Percentiles rank a stretch among this genome's conserved stretches.
Conservation (phyloP, 2,113 vertebrate species). For the Puma concolor region DNA sequence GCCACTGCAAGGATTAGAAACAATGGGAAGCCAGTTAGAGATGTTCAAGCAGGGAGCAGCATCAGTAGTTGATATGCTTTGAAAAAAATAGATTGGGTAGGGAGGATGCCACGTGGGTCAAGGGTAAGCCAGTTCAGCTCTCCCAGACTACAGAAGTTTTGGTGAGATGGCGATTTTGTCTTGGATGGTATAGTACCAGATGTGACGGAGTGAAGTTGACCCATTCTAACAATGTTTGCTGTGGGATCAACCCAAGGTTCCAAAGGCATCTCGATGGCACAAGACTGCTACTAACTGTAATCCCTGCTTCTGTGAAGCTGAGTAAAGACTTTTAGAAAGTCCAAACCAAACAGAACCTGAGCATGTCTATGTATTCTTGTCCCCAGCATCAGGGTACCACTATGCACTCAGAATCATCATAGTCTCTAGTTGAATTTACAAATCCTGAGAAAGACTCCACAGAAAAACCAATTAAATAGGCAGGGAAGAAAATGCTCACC, state of each 20-base stretch:
- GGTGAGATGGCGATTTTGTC: background rate
- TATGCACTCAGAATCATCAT: background rate
- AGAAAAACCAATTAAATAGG: slow-evolving; percentile 59
- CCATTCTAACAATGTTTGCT: background rate
- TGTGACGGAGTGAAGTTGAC: background rate
- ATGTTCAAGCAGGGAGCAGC: background rate
- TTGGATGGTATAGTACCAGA: background rate
- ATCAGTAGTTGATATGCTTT: background rate
- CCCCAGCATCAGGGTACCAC: background rate
- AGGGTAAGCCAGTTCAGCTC: background rate
- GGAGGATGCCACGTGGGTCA: background rate
- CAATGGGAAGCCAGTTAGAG: background rate
- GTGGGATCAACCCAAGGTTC: background rate
- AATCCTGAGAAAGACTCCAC: slow-evolving; percentile 29
- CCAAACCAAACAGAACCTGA: background rate
- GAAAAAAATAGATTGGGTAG: background rate
- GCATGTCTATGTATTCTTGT: background rate
- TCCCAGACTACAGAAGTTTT: background rate
- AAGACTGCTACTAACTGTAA: background rate
- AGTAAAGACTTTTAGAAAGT: background rate
- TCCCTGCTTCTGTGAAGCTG: background rate
- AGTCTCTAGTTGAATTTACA: background rate
- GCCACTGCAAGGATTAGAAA: background rate
- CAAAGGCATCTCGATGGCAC: background rate
- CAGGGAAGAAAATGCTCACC: background rate